Evolutionary conservation across 2,797 vertebrate species (phyloP), one percentile per base, ranked within the genome.

Genomic region (Pangasius macronema): DNA sequence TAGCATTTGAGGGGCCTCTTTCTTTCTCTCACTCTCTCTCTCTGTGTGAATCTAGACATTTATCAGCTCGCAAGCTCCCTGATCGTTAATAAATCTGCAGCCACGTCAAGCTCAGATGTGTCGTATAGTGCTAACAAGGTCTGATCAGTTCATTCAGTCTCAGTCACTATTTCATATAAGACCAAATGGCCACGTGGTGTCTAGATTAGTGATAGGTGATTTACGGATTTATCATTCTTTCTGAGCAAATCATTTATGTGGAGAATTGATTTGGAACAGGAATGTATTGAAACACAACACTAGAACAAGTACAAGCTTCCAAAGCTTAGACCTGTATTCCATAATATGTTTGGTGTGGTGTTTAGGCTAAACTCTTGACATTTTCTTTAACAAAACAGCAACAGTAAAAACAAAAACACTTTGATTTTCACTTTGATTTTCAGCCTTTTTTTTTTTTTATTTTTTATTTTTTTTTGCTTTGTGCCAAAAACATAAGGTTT

Each of bases 71-170:
- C 51, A 27, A 53, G 79, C 57, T 83, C 55, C 24, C 46, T 73
- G 75, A 83, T 86, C 87, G 67, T 90, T 88, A 89, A 86, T 86
- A 87, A 89, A 89, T 77, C 86, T 83, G 82, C 33, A 70, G 70
- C 9, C 86, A 87, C 24, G 30, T 82, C 86, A 82, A 82, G 67
- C 63, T 10, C 70, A 11, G 67, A 84, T 68, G 75, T 20, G 46
- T 22, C 51, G 53, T 65, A 53, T 67, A 83, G 70, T 65, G 81
- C n/a, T 55, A 63, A 75, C 81, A 82, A 82, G 67, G 30, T 73
- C 36, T 68, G 18, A 67, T 84, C 72, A 36, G 72, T 87, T 59
- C 39, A 59, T 79, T 87, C 61, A 79, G 10, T 57, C 63, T 67
- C 61, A 77, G 14, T 57, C 39, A 51, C 36, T 84, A 20, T 84